A percentile compares a stretch with the other conserved stretches of the same genome.
phyloP scores from a whole-genome alignment of 2,797 vertebrate genomes.

The Oceanodroma leucorhoa region DNA sequence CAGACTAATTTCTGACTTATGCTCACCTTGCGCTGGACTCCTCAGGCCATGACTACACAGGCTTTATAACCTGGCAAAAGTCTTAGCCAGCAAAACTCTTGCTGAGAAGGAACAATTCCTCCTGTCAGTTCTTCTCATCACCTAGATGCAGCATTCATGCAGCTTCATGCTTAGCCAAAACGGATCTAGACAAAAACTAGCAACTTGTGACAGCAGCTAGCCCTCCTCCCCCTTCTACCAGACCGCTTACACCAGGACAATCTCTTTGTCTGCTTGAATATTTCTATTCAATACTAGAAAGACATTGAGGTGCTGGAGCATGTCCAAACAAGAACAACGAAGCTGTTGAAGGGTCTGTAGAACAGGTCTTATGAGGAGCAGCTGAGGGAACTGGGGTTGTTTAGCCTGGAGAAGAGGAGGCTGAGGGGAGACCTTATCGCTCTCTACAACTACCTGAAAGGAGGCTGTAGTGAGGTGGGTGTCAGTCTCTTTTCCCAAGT shows the following conservation, averaged over 20 bases:
- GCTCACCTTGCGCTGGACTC: not conserved
- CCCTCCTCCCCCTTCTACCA: not conserved
- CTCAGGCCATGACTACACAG: not conserved
- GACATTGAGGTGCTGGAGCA: not conserved
- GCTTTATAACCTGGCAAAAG: not conserved
- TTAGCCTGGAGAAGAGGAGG: not conserved
- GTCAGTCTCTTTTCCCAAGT: not conserved
- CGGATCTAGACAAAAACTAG: not conserved
- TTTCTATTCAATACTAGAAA: not conserved
- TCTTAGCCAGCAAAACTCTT: too few relatives aligned
- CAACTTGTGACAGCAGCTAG: not conserved
- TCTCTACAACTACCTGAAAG: not conserved
- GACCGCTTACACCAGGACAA: not conserved
- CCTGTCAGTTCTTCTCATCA: not conserved
- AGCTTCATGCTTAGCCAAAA: not conserved
- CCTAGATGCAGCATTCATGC: not conserved
- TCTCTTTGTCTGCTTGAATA: not conserved
- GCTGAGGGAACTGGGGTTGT: not conserved
- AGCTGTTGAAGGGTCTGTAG: not conserved
- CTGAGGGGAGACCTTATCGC: accelerated
- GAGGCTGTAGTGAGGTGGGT: accelerated
- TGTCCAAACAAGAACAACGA: not conserved
- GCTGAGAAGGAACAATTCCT: not conserved
- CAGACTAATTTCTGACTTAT: not conserved
- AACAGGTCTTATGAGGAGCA: not conserved